Evolutionary conservation across 2,888 invertebrate species (phyloP).

Genomic region (Xanthia togata): DNA sequence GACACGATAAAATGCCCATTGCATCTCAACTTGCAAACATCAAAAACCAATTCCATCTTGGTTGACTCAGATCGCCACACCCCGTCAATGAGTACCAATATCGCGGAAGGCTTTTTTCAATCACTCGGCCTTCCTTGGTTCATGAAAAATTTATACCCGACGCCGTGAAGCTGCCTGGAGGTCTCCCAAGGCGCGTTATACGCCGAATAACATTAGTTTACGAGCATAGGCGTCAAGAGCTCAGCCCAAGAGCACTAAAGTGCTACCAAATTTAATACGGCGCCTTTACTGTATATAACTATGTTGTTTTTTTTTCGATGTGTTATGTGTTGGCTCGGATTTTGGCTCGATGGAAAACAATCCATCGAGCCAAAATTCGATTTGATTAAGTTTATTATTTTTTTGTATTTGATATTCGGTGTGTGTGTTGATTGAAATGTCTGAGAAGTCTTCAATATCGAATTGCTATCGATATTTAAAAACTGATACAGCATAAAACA

Average conservation of each 20-base stretch:
- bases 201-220: constrained; percentile 87
- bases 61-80: constrained; percentile 61
- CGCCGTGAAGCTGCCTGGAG: constrained; percentile 66
- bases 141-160: constrained; percentile 88
- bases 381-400: neutral
- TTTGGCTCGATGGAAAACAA: constrained; percentile 17
- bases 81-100: constrained; percentile 80
- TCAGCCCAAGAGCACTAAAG: constrained; percentile 72
- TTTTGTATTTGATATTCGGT: neutral
- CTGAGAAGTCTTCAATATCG: neutral
- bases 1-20: constrained; percentile 13
- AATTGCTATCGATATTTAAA: neutral
- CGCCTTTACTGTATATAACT: constrained; percentile 68
- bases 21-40: constrained; percentile 38
- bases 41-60: constrained; percentile 49
- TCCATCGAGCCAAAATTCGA: no score
- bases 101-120: constrained; percentile 85
- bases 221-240: constrained; percentile 75
- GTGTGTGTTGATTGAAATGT: neutral
- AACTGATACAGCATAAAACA: constrained; percentile 5
- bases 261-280: constrained; percentile 78
- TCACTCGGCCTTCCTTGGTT: constrained; percentile 82
- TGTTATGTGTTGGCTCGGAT: constrained; percentile 35
- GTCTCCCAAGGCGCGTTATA: constrained; percentile 82
- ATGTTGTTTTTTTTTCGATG: constrained; percentile 53